Percentiles rank a stretch among this genome's conserved stretches.
These are phyloP conservation scores for Dipus sagitta DNA, from an alignment of 2,797 vertebrate species.

Conservation along the genomic window DNA sequence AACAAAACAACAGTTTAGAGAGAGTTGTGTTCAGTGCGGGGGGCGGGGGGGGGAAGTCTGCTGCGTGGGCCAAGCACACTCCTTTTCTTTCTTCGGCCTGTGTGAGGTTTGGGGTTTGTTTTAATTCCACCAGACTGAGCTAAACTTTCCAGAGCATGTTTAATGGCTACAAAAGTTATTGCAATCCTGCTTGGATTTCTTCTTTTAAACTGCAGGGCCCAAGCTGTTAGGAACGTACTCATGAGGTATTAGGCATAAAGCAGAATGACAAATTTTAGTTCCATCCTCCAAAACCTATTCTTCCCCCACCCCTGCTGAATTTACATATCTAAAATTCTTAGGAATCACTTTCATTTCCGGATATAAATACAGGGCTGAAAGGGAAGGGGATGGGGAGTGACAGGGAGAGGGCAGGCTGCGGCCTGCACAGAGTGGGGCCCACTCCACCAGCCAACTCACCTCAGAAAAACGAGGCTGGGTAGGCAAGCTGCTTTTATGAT, in stretches of 20 bases:
- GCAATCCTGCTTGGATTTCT: constrained; percentile 34
- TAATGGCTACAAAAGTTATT: constrained; percentile 64
- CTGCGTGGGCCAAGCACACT: too few relatives aligned
- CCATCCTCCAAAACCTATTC: constrained; percentile 77
- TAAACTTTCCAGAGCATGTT: constrained; percentile 65
- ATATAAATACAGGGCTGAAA: constrained; percentile 74
- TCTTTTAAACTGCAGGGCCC: constrained; percentile 49
- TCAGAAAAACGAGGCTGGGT: constrained; percentile 83
- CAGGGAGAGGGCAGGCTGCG: not conserved
- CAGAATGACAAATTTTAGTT: constrained; percentile 76
- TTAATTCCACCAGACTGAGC: constrained; percentile 48
- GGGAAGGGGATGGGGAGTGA: not conserved
- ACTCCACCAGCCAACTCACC: constrained; percentile 77
- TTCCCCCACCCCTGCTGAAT: constrained; percentile 52
- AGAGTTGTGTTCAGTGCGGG: not conserved
- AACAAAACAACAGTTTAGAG: not conserved
- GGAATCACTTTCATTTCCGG: constrained; percentile 83
- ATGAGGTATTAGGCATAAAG: constrained; percentile 77
- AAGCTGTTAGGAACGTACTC: constrained; percentile 61
- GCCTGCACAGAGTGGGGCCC: constrained; percentile 56
- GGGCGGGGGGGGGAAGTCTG: not conserved
- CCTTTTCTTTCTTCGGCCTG: constrained; percentile 37
- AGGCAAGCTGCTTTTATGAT: constrained; percentile 87
- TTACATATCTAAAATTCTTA: constrained; percentile 85
- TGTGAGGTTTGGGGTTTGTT: not conserved